phyloP scores from a whole-genome alignment of 2,797 vertebrate species.

The Paedocypris micromegethes region DNA sequence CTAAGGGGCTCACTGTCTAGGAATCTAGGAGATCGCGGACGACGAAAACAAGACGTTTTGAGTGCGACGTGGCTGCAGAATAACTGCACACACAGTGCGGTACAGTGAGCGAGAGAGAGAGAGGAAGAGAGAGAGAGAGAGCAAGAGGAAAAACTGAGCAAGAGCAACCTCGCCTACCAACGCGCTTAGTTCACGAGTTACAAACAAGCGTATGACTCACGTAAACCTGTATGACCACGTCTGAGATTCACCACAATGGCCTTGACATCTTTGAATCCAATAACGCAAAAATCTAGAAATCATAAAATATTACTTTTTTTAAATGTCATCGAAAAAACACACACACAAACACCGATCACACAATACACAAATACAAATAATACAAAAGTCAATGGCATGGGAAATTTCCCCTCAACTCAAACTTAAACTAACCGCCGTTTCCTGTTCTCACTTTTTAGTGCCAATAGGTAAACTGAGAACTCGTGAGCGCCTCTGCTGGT shows the following conservation, averaged over 20 bases:
- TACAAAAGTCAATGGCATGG: background rate
- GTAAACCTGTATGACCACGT: conserved; percentile 45
- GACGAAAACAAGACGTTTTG: too few species aligned
- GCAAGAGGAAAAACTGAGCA: conserved; percentile 60
- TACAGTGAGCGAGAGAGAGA: conserved; percentile 11
- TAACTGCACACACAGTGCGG: conserved; percentile 15
- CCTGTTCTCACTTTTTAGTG: conserved; percentile 45
- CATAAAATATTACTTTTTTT: too few species aligned
- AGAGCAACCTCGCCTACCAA: conserved; percentile 58
- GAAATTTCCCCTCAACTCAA: conserved; percentile 2
- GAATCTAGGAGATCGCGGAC: too few species aligned
- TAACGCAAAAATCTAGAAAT: too few species aligned
- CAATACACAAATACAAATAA: too few species aligned
- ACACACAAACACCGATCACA: too few species aligned
- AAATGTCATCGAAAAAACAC: too few species aligned
- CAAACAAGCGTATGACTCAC: conserved; percentile 55
- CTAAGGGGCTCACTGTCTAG: too few species aligned
- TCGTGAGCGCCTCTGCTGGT: conserved; percentile 8
- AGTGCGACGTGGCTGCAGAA: conserved; percentile 37
- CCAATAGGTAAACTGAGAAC: background rate
- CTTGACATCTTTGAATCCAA: too few species aligned
- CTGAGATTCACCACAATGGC: background rate
- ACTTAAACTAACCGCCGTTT: conserved; percentile 69
- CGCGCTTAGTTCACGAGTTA: conserved; percentile 36
- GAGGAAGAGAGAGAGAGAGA: conserved; percentile 26